A percentile compares a stretch with the other conserved stretches of the same genome.
Conservation (phyloP, 1,140 invertebrate species). For the Leptonema lineaticorne region DNA sequence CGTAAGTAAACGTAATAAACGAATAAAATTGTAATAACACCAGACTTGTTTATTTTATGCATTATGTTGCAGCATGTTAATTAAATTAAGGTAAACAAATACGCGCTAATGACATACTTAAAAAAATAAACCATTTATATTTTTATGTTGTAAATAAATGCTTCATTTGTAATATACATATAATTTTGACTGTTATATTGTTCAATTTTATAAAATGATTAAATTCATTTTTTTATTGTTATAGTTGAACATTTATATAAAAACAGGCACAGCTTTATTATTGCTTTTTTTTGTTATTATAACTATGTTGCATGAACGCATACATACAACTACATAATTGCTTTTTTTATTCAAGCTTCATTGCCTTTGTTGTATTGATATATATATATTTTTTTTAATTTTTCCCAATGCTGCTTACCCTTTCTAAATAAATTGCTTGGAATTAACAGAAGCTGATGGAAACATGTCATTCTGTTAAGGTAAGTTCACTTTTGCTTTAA, state of each 20-base stretch:
- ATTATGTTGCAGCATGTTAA: slow-evolving; percentile 1
- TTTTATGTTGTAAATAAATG: not conserved
- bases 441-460: slow-evolving; percentile 82
- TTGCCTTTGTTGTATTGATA: slow-evolving; percentile 11
- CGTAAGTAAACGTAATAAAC: slow-evolving; percentile 2
- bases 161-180: not conserved
- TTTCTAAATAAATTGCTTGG: slow-evolving; percentile 44
- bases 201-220: no score
- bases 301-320: not conserved
- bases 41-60: not conserved
- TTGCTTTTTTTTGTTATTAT: no score
- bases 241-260: no score
- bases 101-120: not conserved
- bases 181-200: no score
- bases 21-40: not conserved
- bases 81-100: not conserved
- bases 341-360: not conserved
- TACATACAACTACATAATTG: not conserved
- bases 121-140: not conserved
- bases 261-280: no score
- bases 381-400: slow-evolving; percentile 48
- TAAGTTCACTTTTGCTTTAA: slow-evolving; percentile 56
- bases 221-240: no score
- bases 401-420: slow-evolving; percentile 46
- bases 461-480: slow-evolving; percentile 88